phyloP scores from a whole-genome alignment of 1,140 invertebrate genomes.

The Proales similis region DNA sequence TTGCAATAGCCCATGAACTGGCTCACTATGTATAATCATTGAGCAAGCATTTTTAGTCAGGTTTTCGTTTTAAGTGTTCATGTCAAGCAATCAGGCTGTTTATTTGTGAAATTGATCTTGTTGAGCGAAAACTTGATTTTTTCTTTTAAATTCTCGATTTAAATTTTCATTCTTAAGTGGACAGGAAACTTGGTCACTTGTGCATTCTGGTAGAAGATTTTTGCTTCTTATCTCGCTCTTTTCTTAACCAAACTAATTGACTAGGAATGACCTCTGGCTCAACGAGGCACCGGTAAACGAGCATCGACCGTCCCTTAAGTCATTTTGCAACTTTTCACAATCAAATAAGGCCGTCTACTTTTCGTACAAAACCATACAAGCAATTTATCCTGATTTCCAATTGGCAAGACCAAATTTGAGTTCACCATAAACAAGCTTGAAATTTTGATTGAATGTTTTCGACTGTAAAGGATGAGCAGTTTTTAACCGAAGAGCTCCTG shows the following conservation, averaged over 20 bases:
- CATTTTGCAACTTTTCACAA: no score
- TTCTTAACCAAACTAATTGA: no score
- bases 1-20: constrained; percentile 71
- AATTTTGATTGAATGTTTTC: constrained; percentile 1
- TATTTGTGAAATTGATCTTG: not conserved
- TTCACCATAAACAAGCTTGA: not conserved
- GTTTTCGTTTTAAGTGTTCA: not conserved
- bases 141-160: not conserved
- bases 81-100: not conserved
- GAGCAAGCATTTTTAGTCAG: no score
- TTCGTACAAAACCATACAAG: constrained; percentile 44
- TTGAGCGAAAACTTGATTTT: not conserved
- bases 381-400: constrained; percentile 72
- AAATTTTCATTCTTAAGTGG: constrained; percentile 44
- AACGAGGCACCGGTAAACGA: constrained; percentile 56
- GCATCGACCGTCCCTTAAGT: no score
- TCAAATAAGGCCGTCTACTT: constrained; percentile 40
- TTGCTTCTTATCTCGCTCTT: no score
- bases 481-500: constrained; percentile 18
- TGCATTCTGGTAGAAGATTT: constrained; percentile 55
- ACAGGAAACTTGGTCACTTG: constrained; percentile 75
- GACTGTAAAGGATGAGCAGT: constrained; percentile 20
- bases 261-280: constrained; percentile 55
- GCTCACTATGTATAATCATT: constrained; percentile 64
- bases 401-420: constrained; percentile 48